Evolutionary conservation across 2,888 invertebrate genomes (phyloP).

Genomic region (Ellobium chinense): DNA sequence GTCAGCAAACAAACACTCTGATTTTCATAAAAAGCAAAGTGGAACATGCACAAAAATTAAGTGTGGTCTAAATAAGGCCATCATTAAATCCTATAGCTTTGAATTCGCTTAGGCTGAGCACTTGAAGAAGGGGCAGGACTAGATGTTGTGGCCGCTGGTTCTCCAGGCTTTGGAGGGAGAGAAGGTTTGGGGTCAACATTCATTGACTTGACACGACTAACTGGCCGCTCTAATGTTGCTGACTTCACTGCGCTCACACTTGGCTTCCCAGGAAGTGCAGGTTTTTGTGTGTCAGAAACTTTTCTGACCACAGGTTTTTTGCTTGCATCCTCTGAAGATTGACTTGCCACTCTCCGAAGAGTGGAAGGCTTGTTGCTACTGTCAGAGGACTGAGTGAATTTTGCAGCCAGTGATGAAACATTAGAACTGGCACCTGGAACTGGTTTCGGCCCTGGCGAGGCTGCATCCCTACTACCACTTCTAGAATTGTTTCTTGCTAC

Average conservation of each 20-base stretch:
- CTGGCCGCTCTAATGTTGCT: not conserved
- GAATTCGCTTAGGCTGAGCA: conserved; percentile 42
- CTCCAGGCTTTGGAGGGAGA: conserved; percentile 41
- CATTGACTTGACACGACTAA: not conserved
- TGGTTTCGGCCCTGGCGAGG: not conserved
- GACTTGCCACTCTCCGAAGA: not conserved
- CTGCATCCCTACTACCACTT: not conserved
- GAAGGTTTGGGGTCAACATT: not conserved
- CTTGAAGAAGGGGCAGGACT: conserved; percentile 8
- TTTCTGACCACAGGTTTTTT: not conserved
- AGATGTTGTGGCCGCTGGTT: not conserved
- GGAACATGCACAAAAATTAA: no score
- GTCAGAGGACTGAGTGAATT: not conserved
- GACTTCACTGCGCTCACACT: not conserved
- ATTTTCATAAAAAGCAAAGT: no score
- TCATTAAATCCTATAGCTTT: conserved; percentile 42
- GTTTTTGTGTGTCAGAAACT: conserved; percentile 4
- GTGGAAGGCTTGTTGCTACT: not conserved
- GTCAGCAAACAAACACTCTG: no score
- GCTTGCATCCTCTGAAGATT: not conserved
- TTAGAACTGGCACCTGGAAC: not conserved
- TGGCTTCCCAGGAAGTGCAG: not conserved
- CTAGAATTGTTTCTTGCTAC: conserved; percentile 2
- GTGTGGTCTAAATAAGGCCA: not conserved
- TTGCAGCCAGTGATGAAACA: conserved; percentile 33